Conservation (phyloP, 2,797 vertebrate genomes). For the Helicolenus hilgendorfi region DNA sequence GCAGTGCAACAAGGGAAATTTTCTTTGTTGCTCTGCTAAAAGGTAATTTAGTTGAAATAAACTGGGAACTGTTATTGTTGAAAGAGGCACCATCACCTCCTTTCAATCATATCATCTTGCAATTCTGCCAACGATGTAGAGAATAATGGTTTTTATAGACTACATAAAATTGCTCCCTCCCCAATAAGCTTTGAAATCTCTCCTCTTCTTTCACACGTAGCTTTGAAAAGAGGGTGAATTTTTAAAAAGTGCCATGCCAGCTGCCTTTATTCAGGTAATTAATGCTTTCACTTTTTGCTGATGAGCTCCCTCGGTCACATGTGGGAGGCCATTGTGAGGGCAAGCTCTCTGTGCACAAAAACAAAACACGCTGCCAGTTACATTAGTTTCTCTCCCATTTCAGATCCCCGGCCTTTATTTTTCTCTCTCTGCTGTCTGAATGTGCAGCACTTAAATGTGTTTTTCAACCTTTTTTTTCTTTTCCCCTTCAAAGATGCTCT, state of each 20-base stretch:
- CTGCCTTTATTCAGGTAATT: constrained; percentile 78
- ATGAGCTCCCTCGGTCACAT: constrained; percentile 63
- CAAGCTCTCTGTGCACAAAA: constrained; percentile 36
- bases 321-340: constrained; percentile 54
- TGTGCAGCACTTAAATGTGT: constrained; percentile 10
- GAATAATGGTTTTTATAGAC: constrained; percentile 50
- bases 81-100: constrained; percentile 56
- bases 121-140: constrained; percentile 39
- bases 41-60: constrained; percentile 61
- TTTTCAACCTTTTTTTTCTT: constrained; percentile 26
- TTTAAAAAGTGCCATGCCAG: constrained; percentile 54
- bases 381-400: constrained; percentile 41
- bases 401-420: constrained; percentile 1
- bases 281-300: constrained; percentile 69
- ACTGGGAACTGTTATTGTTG: constrained; percentile 61
- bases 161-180: constrained; percentile 33
- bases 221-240: constrained; percentile 32
- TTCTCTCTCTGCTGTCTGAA: constrained; percentile 14
- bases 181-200: constrained; percentile 35
- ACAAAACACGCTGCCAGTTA: constrained; percentile 54
- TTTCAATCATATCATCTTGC: constrained; percentile 54
- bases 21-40: constrained; percentile 24
- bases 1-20: constrained; percentile 37
- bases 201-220: not conserved
- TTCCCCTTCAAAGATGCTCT: not conserved